Evolutionary conservation across 2,797 vertebrate species (phyloP), one percentile per base, ranked within the genome.

Genomic region (Oreortyx pictus): DNA sequence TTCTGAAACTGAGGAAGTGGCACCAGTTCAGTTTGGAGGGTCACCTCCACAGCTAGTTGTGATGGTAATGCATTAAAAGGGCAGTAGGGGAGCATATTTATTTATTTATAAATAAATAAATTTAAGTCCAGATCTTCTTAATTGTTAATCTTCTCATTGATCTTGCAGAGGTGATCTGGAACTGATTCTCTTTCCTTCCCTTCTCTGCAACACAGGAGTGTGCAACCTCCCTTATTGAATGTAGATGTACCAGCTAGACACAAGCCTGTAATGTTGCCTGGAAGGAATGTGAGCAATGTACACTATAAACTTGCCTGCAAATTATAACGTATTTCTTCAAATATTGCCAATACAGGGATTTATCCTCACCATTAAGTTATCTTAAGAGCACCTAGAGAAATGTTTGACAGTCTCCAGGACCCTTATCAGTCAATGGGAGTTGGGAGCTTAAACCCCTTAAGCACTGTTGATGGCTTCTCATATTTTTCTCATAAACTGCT

Each of bases 401-500:
- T 29, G 20, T 17, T 68, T 84, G 75, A 61, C 35, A 64, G 19
- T 57, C 76, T 66, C 22, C 24, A 56, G 46, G 17, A 47, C 19
- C 15, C 27, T 90, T 94, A 73, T 82, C 50, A 49, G 79, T 33
- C 54, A 86, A 23, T 49, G 27, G n/a, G 66, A 85, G 39, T 15
- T 72, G 31, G 41, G n/a, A 82, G 8, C 35, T 90, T 87, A 46
- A 92, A 68, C 31, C 7, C 33, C 20, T 73, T 87, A 78, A 89
- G 70, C 41, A 54, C 24, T 73, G n/a, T 87, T 87, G 82, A 89
- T 88, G 61, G 14, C 27, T 88, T 60, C 56, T 92, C 62, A 78
- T 87, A 64, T 81, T 93, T 91, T 95, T 70, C 62, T 88, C 25
- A 78, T 78, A 83, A 76, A 54, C 11, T 81, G 39, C 56, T 78